Evolutionary conservation across 2,113 vertebrate genomes (phyloP).

Genomic region (Pseudorhombus dupliciocellatus): DNA sequence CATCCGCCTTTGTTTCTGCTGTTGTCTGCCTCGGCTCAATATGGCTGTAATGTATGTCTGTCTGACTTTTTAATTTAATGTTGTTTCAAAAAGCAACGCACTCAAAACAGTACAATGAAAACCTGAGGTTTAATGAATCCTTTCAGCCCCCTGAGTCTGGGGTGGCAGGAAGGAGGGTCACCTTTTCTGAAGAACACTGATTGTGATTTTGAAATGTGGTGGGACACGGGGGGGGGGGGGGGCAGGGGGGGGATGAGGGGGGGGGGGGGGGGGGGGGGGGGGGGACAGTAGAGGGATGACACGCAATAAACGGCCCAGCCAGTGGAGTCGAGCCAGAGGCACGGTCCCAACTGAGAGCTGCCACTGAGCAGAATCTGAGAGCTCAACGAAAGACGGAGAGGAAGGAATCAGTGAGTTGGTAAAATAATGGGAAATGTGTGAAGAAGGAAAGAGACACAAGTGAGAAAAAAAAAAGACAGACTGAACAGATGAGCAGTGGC

Average conservation of each 20-base stretch:
- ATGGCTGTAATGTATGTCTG: slow-evolving; percentile 24
- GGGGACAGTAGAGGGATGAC: not conserved
- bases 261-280: too few relatives aligned
- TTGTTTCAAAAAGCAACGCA: slow-evolving; percentile 3
- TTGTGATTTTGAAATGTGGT: not conserved
- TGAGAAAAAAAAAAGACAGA: slow-evolving; percentile 50
- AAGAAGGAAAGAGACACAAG: slow-evolving; percentile 66
- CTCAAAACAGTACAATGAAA: slow-evolving; percentile 19
- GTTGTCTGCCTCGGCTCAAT: slow-evolving; percentile 21
- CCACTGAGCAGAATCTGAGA: too few relatives aligned
- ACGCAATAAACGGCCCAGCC: not conserved
- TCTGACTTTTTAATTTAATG: slow-evolving; percentile 13
- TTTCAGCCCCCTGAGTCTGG: not conserved
- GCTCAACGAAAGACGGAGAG: slow-evolving; percentile 30
- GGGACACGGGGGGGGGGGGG: too few relatives aligned
- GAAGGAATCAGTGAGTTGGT: slow-evolving; percentile 9
- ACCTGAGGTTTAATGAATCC: slow-evolving; percentile 20
- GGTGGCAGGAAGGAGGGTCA: slow-evolving; percentile 5
- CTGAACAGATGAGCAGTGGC: slow-evolving; percentile 69
- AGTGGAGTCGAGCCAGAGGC: not conserved
- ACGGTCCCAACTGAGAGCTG: slow-evolving; percentile 1
- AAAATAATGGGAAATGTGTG: slow-evolving; percentile 22
- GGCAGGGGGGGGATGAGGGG: too few relatives aligned
- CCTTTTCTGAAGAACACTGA: not conserved
- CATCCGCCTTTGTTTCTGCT: slow-evolving; percentile 14